A percentile compares a stretch with the other conserved stretches of the same genome.
phyloP scores from a whole-genome alignment of 2,113 vertebrate species.

The Struthidea cinerea region DNA sequence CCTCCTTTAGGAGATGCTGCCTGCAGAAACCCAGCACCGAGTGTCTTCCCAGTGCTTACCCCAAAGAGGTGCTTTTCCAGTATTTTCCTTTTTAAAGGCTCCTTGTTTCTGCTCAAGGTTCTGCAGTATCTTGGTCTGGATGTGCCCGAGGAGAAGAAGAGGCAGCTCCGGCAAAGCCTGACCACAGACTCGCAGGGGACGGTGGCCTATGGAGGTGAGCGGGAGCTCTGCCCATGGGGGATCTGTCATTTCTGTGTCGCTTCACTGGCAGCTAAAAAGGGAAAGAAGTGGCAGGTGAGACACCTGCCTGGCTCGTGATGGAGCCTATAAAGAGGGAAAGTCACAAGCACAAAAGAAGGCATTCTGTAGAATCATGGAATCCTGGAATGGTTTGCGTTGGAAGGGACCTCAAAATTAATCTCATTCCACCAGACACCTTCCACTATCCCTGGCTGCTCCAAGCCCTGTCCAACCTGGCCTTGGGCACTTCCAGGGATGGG shows the following conservation, averaged over 20 bases:
- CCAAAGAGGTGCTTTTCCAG: not conserved
- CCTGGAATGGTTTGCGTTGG: no score
- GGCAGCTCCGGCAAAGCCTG: constrained; percentile 77
- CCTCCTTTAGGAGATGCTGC: not conserved
- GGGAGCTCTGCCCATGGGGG: accelerated
- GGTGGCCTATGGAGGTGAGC: constrained; percentile 84
- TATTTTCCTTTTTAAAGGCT: not conserved
- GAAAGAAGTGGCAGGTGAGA: not conserved
- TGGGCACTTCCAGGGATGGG: not conserved
- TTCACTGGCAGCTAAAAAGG: not conserved
- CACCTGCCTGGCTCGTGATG: not conserved
- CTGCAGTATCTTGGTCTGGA: constrained; percentile 84
- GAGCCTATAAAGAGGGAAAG: not conserved
- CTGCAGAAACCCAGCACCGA: not conserved
- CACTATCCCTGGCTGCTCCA: not conserved
- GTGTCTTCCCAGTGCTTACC: not conserved
- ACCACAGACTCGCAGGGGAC: constrained; percentile 85
- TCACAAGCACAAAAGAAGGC: not conserved
- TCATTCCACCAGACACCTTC: not conserved
- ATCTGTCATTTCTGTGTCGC: not conserved
- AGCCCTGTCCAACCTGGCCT: not conserved
- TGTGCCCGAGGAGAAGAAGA: constrained; percentile 80
- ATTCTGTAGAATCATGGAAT: not conserved
- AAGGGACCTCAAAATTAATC: not conserved
- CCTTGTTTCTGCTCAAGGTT: constrained; percentile 69